Percentiles rank a stretch among this genome's conserved stretches.
These are phyloP conservation scores for Oreotrochilus melanogaster DNA, from an alignment of 2,113 vertebrate genomes.

Conservation along the genomic window DNA sequence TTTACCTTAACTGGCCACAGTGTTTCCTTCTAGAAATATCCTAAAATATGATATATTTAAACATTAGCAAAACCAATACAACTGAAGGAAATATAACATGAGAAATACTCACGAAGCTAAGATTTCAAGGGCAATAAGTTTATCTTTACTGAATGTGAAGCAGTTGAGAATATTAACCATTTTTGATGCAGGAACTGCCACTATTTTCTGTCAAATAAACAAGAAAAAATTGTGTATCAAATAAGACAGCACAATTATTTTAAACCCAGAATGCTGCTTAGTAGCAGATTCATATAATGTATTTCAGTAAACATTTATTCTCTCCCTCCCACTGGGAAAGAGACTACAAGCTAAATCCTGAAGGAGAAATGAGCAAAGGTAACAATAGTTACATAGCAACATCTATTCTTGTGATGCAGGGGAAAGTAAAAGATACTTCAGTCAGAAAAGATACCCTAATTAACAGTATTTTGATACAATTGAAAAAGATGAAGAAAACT, in stretches of 20 bases:
- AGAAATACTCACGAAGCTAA: slow-evolving; percentile 92
- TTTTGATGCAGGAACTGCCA: slow-evolving; percentile 94
- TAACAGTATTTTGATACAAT: background rate
- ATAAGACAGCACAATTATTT: background rate
- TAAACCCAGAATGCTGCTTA: background rate
- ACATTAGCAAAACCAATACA: background rate
- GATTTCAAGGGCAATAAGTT: slow-evolving; percentile 91
- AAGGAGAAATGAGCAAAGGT: background rate
- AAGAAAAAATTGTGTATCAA: background rate
- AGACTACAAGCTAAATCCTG: background rate
- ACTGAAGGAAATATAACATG: background rate
- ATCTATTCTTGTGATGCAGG: background rate
- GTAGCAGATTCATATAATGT: background rate
- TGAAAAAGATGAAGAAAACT: background rate
- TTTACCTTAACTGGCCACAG: background rate
- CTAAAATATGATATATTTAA: background rate
- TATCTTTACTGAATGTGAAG: slow-evolving; percentile 97
- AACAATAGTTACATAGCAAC: background rate
- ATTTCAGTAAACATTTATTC: background rate
- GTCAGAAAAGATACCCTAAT: background rate
- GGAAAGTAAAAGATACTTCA: background rate
- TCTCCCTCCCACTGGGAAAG: background rate
- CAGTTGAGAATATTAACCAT: slow-evolving; percentile 96
- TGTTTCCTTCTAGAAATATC: background rate
- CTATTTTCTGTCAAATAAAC: slow-evolving; percentile 92